Evolutionary conservation across 2,797 vertebrate genomes (phyloP).

Genomic region (Falco cherrug): DNA sequence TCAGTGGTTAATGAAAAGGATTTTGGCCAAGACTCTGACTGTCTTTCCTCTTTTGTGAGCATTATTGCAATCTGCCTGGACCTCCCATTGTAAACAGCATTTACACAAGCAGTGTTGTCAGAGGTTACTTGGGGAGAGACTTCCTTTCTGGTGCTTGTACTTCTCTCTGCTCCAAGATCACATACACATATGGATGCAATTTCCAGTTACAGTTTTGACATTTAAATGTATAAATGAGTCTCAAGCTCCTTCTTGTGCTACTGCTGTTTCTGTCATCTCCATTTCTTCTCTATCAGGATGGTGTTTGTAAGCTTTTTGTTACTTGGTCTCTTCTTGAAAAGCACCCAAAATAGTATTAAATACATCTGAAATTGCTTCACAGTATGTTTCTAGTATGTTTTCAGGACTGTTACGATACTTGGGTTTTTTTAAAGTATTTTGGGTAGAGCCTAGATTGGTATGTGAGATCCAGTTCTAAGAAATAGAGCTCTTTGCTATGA

Average conservation of each 20-base stretch:
- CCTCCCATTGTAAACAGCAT: not conserved
- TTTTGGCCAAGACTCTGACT: not conserved
- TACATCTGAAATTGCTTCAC: not conserved
- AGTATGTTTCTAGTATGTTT: not conserved
- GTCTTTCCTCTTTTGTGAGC: not conserved
- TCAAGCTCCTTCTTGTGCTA: not conserved
- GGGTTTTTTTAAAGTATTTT: not conserved
- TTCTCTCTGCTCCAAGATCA: not conserved
- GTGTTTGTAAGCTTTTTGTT: not conserved
- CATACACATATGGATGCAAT: accelerated
- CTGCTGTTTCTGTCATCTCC: not conserved
- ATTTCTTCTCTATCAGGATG: not conserved
- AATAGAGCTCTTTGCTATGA: not conserved
- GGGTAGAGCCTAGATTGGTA: not conserved
- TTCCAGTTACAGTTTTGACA: constrained; percentile 11
- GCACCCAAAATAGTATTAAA: not conserved
- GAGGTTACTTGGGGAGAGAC: not conserved
- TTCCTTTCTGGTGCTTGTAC: not conserved
- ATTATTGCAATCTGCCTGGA: not conserved
- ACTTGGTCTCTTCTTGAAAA: not conserved
- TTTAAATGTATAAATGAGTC: not conserved
- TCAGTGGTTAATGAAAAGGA: not conserved
- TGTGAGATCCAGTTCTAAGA: not conserved
- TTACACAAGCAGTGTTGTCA: not conserved
- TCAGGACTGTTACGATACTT: not conserved